phyloP scores from a whole-genome alignment of 1,140 invertebrate species.

The Heliconius congener region DNA sequence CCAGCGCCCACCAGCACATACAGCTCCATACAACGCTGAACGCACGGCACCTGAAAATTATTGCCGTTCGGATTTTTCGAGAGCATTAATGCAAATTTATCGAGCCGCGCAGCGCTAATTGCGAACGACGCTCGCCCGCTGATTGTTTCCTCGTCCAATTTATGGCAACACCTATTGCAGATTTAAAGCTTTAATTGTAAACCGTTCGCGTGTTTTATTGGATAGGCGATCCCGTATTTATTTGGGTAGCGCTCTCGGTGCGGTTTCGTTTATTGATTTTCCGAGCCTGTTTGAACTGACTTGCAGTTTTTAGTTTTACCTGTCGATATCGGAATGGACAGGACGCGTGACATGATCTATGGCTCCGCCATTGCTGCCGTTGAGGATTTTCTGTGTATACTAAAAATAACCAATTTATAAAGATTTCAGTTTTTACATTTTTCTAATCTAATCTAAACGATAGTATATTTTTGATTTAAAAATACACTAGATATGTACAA shows the following conservation, averaged over 20 bases:
- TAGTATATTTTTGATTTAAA: background rate
- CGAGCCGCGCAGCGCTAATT: constrained; percentile 77
- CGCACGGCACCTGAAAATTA: constrained; percentile 75
- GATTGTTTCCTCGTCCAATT: constrained; percentile 80
- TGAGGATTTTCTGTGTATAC: constrained; percentile 34
- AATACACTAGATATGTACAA: background rate
- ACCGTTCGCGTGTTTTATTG: constrained; percentile 80
- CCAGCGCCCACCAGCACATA: constrained; percentile 35
- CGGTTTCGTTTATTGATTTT: constrained; percentile 79
- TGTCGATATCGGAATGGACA: constrained; percentile 48
- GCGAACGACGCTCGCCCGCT: constrained; percentile 75
- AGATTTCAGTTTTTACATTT: background rate
- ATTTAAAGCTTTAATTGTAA: constrained; percentile 82
- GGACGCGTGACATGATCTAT: constrained; percentile 52
- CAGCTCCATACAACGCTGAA: constrained; percentile 29
- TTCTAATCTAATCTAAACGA: background rate
- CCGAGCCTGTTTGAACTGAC: constrained; percentile 58
- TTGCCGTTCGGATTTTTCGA: constrained; percentile 79
- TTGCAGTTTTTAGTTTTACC: constrained; percentile 60
- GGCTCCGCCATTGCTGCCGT: constrained; percentile 33
- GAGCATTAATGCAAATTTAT: constrained; percentile 81
- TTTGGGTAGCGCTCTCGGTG: constrained; percentile 65
- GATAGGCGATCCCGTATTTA: constrained; percentile 78
- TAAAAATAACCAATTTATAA: constrained; percentile 36
- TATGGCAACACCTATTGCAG: constrained; percentile 81